Base-by-base conservation (phyloP, 2,888 invertebrate species). In the Sepiola atlantica region DNA sequence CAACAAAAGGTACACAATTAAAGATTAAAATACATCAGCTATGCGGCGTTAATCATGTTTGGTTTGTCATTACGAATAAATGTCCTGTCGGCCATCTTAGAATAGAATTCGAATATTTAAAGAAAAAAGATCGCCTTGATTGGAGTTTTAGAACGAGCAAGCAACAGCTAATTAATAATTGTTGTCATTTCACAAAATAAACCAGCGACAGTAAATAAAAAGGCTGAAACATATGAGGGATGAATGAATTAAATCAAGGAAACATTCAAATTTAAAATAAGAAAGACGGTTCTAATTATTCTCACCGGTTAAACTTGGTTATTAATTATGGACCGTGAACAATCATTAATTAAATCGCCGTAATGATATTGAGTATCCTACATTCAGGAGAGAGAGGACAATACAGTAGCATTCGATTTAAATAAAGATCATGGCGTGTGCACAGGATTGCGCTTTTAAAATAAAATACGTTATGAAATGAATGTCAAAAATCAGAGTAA, bases 91-190 rank as follows among this genome's bases (percentile, higher is more conserved):
- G 10, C n/a, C 77, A 77, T 77, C n/a, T 77, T 77, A 3, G n/a
- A 77, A 77, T 77, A 77, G 77, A 77, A 77, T 77, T 77, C n/a
- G 77, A 77, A 77, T 77, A 77, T 28, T 77, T 77, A 28, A 77
- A n/a, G n/a, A 77, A 77, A n/a, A n/a, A n/a, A n/a, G n/a, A n/a
- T n/a, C n/a, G 12, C 12, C n/a, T 28, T 28, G 77, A 77, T 77
- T n/a, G 77, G 14, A 18, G n/a, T n/a, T 77, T 77, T n/a, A 77
- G 77, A n/a, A 77, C 28, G n/a, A 77, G 14, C 28, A 16, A 77
- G n/a, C 28, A 77, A n/a, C n/a, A 77, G 77, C n/a, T 77, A 77
- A 77, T 77, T 77, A 77, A 77, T 77, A 77, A 77, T 77, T 77
- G 77, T 77, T 77, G 77, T 14, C 77, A 16, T 28, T 0, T 28